Conservation (phyloP, 2,797 vertebrate species). For the Lateolabrax maculatus region DNA sequence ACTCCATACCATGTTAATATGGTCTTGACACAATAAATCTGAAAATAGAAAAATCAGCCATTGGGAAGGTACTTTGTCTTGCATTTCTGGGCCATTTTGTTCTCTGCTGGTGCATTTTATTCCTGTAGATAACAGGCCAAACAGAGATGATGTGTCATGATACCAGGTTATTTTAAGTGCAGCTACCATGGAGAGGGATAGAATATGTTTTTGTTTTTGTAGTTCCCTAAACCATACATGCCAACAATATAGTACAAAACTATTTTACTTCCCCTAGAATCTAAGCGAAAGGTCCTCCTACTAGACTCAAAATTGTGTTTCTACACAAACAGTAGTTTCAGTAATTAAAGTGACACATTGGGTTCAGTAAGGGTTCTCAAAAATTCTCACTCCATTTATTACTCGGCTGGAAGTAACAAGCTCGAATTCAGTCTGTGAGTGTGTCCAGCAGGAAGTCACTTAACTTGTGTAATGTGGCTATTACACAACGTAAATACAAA, state of each 20-base stretch:
- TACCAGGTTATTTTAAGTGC: constrained; percentile 24
- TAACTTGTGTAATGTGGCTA: constrained; percentile 5
- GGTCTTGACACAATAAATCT: not conserved
- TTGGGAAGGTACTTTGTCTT: not conserved
- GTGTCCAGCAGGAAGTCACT: constrained; percentile 17
- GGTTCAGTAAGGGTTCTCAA: not conserved
- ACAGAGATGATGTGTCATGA: constrained; percentile 17
- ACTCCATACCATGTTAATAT: too few species aligned
- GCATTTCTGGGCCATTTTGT: not conserved
- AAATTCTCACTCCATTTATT: constrained; percentile 15
- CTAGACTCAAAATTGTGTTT: not conserved
- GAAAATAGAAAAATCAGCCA: not conserved
- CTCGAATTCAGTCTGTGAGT: not conserved
- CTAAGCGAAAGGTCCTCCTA: not conserved
- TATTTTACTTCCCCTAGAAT: constrained; percentile 6
- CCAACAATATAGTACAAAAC: constrained; percentile 6
- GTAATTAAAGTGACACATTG: not conserved
- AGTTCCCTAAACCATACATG: constrained; percentile 13
- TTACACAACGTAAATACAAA: not conserved
- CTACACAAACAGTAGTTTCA: constrained; percentile 3
- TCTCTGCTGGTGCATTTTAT: not conserved
- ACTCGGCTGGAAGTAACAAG: constrained; percentile 5
- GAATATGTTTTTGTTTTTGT: not conserved
- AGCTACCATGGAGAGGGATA: not conserved
- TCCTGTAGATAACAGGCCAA: constrained; percentile 18